Conservation (phyloP, 1,140 invertebrate genomes). For the Zaprionus africanus region DNA sequence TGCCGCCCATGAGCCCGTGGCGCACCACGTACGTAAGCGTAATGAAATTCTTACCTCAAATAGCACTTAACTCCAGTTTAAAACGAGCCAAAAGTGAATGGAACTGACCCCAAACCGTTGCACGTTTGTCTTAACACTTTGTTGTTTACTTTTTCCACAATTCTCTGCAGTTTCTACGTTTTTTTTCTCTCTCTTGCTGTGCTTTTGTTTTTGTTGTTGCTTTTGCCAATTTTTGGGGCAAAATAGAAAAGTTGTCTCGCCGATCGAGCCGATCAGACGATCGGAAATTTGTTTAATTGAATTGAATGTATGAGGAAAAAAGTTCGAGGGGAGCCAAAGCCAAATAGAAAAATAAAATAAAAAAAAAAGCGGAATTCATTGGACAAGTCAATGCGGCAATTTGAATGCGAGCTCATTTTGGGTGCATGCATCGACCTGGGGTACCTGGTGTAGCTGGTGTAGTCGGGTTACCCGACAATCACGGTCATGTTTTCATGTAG, state of each 20-base stretch:
- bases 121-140: conserved; percentile 82
- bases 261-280: conserved; percentile 57
- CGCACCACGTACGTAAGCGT: conserved; percentile 79
- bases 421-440: conserved; percentile 44
- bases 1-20: conserved; percentile 46
- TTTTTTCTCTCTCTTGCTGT: conserved; percentile 18
- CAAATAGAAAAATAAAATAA: background rate
- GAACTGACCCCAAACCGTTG: conserved; percentile 82
- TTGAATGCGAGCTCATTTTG: conserved; percentile 77
- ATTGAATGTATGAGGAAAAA: conserved; percentile 67
- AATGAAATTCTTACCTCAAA: conserved; percentile 82
- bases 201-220: conserved; percentile 7
- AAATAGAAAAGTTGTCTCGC: conserved; percentile 72
- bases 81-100: conserved; percentile 82
- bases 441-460: conserved; percentile 3
- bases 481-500: conserved; percentile 60
- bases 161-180: conserved; percentile 48
- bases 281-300: conserved; percentile 77
- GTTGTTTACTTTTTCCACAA: conserved; percentile 73
- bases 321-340: conserved; percentile 35
- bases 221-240: conserved; percentile 58
- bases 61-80: conserved; percentile 82
- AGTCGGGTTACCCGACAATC: conserved; percentile 48
- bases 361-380: conserved; percentile 34
- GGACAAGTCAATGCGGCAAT: conserved; percentile 75